phyloP scores from a whole-genome alignment of 1,140 invertebrate genomes.

The Ridgeia piscesae region DNA sequence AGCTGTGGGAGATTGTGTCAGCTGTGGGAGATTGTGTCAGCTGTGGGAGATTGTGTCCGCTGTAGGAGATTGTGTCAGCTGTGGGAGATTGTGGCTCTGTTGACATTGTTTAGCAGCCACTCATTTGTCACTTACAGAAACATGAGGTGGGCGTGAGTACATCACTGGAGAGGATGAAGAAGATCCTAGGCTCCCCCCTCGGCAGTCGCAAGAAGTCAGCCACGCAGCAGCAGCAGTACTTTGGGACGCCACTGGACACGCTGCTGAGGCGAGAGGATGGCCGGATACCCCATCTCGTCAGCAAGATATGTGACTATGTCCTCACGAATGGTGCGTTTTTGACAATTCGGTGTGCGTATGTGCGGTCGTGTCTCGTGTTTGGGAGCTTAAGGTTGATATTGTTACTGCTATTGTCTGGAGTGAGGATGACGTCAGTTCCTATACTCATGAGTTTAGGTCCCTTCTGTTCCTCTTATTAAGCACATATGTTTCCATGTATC shows the following conservation, averaged over 20 bases:
- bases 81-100: not conserved
- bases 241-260: conserved; percentile 53
- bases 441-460: no score
- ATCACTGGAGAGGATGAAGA: conserved; percentile 45
- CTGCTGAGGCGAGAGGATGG: conserved; percentile 37
- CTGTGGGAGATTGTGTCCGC: no score
- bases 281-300: conserved; percentile 48
- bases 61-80: no score
- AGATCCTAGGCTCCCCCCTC: conserved; percentile 47
- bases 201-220: conserved; percentile 36
- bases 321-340: not conserved
- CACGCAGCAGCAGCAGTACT: conserved; percentile 34
- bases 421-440: no score
- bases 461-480: no score
- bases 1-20: no score
- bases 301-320: conserved; percentile 39
- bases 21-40: no score
- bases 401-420: no score
- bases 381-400: no score
- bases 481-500: no score
- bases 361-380: not conserved
- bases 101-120: not conserved
- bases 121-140: not conserved
- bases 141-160: not conserved
- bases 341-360: not conserved